Conservation (phyloP, 2,888 invertebrate species). For the Ichneumon xanthorius region DNA sequence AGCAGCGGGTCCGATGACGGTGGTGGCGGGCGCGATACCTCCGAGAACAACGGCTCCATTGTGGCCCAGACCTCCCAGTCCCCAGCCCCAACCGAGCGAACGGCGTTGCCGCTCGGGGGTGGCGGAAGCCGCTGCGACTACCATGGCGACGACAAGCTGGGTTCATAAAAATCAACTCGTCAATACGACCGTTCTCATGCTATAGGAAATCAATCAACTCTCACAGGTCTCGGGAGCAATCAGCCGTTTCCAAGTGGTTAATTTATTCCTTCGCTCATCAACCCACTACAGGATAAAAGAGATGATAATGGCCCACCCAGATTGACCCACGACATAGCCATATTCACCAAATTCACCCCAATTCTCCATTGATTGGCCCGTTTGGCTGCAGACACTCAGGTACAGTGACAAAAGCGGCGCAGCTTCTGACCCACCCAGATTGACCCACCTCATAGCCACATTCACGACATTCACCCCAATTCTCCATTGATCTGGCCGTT, state of each 20-base stretch:
- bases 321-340: no score
- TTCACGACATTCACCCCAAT: no score
- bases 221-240: background rate
- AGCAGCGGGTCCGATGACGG: constrained; percentile 65
- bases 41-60: constrained; percentile 73
- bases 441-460: no score
- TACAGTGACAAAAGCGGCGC: no score
- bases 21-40: constrained; percentile 67
- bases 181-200: background rate
- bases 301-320: background rate
- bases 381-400: no score
- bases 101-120: constrained; percentile 75
- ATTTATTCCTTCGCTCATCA: background rate
- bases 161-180: constrained; percentile 2
- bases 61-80: constrained; percentile 68
- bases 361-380: no score
- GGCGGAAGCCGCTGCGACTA: constrained; percentile 72
- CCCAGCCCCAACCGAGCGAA: constrained; percentile 70
- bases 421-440: no score
- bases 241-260: background rate
- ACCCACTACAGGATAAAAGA: background rate
- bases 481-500: no score
- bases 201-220: constrained; percentile 8
- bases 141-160: constrained; percentile 72
- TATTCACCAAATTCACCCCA: no score